Evolutionary conservation across 1,140 invertebrate genomes (phyloP).

Genomic region (Ruditapes philippinarum): DNA sequence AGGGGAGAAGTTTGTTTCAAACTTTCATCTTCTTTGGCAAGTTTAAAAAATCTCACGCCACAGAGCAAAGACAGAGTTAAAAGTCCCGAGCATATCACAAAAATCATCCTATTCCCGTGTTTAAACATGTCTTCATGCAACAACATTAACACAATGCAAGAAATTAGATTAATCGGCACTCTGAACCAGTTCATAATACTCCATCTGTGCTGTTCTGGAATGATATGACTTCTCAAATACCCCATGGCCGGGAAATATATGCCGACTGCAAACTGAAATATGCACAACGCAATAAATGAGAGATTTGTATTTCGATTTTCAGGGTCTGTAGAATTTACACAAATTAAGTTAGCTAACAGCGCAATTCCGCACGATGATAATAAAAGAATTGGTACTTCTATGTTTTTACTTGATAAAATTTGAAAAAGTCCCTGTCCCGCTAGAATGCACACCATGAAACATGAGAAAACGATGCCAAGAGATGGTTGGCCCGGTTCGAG

Average conservation of each 20-base stretch:
- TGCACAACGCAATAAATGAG: slow-evolving; percentile 89
- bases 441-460: slow-evolving; percentile 91
- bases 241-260: slow-evolving; percentile 88
- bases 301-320: slow-evolving; percentile 79
- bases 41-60: slow-evolving; percentile 75
- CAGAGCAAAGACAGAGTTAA: slow-evolving; percentile 81
- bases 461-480: slow-evolving; percentile 88
- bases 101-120: slow-evolving; percentile 87
- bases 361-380: slow-evolving; percentile 82
- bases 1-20: slow-evolving; percentile 75
- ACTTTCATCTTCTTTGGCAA: slow-evolving; percentile 79
- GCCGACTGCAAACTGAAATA: slow-evolving; percentile 89
- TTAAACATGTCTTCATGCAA: slow-evolving; percentile 87
- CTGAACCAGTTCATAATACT: slow-evolving; percentile 86
- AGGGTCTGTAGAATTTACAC: slow-evolving; percentile 83
- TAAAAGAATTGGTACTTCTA: slow-evolving; percentile 85
- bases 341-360: slow-evolving; percentile 80
- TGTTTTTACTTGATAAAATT: slow-evolving; percentile 83
- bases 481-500: slow-evolving; percentile 87
- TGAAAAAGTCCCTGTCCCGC: slow-evolving; percentile 90
- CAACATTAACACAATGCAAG: slow-evolving; percentile 86
- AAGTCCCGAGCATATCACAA: slow-evolving; percentile 86
- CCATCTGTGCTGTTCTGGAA: slow-evolving; percentile 88
- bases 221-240: slow-evolving; percentile 89
- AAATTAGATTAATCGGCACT: slow-evolving; percentile 86